A percentile compares a stretch with the other conserved stretches of the same genome.
Evolutionary conservation across 2,113 vertebrate species (phyloP).

Genomic region (Myotis yumanensis): DNA sequence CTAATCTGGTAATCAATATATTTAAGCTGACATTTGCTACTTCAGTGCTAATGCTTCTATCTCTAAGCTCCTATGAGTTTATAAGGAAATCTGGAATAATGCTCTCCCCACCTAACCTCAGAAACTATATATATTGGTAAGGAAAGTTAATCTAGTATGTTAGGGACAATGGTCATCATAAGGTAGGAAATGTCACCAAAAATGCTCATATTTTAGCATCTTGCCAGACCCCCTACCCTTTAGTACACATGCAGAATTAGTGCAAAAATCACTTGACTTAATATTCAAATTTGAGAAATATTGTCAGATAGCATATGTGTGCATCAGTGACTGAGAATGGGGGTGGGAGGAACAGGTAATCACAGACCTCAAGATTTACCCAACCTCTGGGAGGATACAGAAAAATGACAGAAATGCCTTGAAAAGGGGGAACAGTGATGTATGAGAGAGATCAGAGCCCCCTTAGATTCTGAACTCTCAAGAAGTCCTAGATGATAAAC

Average conservation of each 20-base stretch:
- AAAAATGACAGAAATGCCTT: background rate
- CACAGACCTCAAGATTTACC: background rate
- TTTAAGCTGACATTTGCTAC: background rate
- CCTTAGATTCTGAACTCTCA: background rate
- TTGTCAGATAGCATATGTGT: background rate
- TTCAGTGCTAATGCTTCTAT: background rate
- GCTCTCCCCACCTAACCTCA: background rate
- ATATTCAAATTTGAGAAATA: background rate
- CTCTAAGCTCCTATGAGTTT: background rate
- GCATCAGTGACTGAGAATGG: background rate
- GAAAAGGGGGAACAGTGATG: background rate
- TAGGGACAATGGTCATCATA: background rate
- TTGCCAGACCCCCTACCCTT: background rate
- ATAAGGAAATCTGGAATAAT: slow-evolving; percentile 1
- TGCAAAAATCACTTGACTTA: background rate
- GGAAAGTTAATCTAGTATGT: background rate
- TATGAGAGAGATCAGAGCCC: background rate
- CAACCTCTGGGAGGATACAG: background rate
- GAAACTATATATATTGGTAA: background rate
- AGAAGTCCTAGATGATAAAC: background rate
- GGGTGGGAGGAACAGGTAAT: background rate
- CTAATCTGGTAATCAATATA: background rate
- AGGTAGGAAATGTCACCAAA: background rate
- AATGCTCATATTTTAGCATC: background rate
- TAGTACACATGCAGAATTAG: background rate